Conservation (phyloP, 2,113 vertebrate species). For the Pyxicephalus adspersus region DNA sequence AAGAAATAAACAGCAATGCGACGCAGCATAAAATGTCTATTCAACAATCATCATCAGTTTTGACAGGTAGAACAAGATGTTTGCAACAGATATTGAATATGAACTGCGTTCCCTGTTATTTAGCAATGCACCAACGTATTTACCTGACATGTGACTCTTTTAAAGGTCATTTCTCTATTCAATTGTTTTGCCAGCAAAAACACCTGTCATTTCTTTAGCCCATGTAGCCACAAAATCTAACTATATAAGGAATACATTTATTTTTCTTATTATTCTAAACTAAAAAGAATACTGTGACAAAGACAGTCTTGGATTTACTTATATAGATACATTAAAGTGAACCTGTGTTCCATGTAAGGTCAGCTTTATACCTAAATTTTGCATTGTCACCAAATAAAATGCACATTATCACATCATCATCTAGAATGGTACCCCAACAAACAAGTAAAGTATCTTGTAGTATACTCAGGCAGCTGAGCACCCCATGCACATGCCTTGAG, state of each 20-base stretch:
- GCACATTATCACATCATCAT: too few species aligned
- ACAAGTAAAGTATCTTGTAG: too few species aligned
- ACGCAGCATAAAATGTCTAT: conserved; percentile 62
- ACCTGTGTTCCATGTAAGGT: too few species aligned
- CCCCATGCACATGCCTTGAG: too few species aligned
- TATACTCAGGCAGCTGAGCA: too few species aligned
- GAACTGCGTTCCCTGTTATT: conserved; percentile 55
- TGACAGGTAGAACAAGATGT: conserved; percentile 71
- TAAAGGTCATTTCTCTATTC: conserved; percentile 51
- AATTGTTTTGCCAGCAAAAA: conserved; percentile 42
- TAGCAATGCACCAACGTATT: conserved; percentile 61
- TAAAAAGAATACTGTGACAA: too few species aligned
- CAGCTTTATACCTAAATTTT: too few species aligned
- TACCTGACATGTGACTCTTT: conserved; percentile 59
- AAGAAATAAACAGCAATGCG: conserved; percentile 69
- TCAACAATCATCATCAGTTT: conserved; percentile 67
- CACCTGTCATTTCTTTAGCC: conserved; percentile 46
- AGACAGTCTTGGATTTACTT: too few species aligned
- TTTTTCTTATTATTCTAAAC: too few species aligned
- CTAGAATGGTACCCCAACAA: too few species aligned
- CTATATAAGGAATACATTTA: background rate
- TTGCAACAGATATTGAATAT: conserved; percentile 67
- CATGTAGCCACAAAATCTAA: background rate
- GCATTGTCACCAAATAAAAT: too few species aligned
- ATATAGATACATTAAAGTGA: too few species aligned